Percentiles rank a stretch among this genome's conserved stretches.
phyloP scores from a whole-genome alignment of 2,797 vertebrate species.

The Sandelia bainsii region DNA sequence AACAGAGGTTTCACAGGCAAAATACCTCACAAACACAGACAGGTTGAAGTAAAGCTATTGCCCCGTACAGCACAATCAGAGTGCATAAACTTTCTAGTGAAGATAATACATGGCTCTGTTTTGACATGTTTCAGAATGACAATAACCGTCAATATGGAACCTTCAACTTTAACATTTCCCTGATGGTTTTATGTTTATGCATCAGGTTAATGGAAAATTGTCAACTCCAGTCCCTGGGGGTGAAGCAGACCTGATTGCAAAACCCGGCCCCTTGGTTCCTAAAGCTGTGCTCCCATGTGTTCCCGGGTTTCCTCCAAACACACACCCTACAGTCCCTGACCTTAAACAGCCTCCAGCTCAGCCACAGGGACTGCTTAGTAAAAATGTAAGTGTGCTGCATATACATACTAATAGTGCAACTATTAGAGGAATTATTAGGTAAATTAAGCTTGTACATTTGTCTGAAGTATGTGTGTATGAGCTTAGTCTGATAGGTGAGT shows the following conservation, averaged over 20 bases:
- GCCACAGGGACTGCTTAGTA: conserved; percentile 33
- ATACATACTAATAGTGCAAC: too few species aligned
- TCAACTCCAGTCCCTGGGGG: conserved; percentile 12
- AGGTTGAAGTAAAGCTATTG: neutral
- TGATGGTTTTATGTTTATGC: conserved; percentile 23
- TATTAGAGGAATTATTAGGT: too few species aligned
- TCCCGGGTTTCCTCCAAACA: conserved; percentile 52
- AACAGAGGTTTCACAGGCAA: neutral
- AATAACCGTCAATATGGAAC: neutral
- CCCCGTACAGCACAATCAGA: neutral
- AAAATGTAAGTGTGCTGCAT: conserved; percentile 63
- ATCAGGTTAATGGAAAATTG: conserved; percentile 62
- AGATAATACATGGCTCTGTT: neutral
- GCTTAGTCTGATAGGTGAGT: conserved; percentile 5
- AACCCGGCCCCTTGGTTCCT: conserved; percentile 36
- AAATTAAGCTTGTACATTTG: conserved; percentile 5
- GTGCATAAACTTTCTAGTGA: neutral
- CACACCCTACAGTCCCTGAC: conserved; percentile 28
- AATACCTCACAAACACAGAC: conserved; percentile 1
- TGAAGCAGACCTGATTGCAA: conserved; percentile 38
- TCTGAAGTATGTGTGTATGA: conserved; percentile 4
- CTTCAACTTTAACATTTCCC: neutral
- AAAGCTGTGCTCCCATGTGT: conserved; percentile 44
- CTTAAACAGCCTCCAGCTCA: conserved; percentile 34
- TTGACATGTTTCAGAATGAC: conserved; percentile 5